A percentile compares a stretch with the other conserved stretches of the same genome.
Evolutionary conservation across 2,797 vertebrate species (phyloP).

Genomic region (Etheostoma perlongum): DNA sequence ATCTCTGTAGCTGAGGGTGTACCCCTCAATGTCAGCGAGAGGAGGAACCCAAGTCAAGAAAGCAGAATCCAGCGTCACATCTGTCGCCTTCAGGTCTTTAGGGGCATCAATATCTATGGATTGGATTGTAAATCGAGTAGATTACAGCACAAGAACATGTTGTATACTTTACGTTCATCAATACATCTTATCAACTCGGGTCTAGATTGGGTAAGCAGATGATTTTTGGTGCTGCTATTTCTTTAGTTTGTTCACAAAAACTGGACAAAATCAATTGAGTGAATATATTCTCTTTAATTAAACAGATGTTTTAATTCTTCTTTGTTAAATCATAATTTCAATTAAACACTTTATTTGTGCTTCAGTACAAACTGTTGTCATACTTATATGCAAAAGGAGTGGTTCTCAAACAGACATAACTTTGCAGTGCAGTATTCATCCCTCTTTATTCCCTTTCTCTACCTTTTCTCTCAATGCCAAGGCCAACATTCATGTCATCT

Average conservation of each 20-base stretch:
- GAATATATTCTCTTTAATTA: not conserved
- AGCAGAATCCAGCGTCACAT: slow-evolving; percentile 81
- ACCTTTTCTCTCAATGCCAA: not conserved
- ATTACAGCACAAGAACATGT: slow-evolving; percentile 17
- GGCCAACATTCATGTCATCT: slow-evolving; percentile 1
- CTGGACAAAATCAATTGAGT: not conserved
- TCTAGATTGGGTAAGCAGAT: not conserved
- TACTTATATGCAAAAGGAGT: not conserved
- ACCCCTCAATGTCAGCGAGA: slow-evolving; percentile 88
- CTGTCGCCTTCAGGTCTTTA: slow-evolving; percentile 82
- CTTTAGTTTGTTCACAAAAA: not conserved
- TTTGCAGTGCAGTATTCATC: not conserved
- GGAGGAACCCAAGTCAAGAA: slow-evolving; percentile 88
- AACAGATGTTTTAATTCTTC: not conserved
- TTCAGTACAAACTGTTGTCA: not conserved
- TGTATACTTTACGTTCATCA: not conserved
- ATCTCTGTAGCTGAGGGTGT: slow-evolving; percentile 85
- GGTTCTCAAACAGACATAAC: not conserved
- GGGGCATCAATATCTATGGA: slow-evolving; percentile 90
- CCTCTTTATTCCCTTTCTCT: slow-evolving; percentile 2
- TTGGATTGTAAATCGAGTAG: slow-evolving; percentile 29
- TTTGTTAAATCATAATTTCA: not conserved
- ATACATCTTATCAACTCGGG: not conserved
- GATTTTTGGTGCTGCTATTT: not conserved
- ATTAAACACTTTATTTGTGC: not conserved